Percentiles rank a stretch among this genome's conserved stretches.
Conservation (phyloP, 2,888 invertebrate genomes). For the Holacanthella duospinosa region DNA sequence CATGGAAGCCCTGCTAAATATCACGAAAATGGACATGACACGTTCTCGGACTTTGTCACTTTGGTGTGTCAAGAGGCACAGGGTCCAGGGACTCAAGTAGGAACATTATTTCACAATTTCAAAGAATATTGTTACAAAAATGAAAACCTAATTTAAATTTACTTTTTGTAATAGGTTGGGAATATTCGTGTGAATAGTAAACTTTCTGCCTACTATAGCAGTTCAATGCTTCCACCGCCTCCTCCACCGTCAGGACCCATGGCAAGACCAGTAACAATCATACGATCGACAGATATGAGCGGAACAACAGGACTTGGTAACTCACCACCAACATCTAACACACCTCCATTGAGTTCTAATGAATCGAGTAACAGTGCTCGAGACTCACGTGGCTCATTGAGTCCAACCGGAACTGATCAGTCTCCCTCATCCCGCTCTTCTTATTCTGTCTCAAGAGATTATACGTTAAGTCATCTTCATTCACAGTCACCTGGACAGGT, state of each 20-base stretch:
- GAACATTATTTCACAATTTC: no score
- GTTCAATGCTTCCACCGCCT: slow-evolving; percentile 87
- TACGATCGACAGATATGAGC: slow-evolving; percentile 62
- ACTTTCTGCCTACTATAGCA: slow-evolving; percentile 71
- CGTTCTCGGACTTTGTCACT: slow-evolving; percentile 89
- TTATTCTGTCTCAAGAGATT: slow-evolving; percentile 51
- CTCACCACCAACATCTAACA: slow-evolving; percentile 52
- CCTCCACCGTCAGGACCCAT: slow-evolving; percentile 77
- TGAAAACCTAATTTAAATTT: background rate
- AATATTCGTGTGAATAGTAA: slow-evolving; percentile 42
- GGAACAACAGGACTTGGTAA: slow-evolving; percentile 27
- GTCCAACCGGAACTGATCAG: slow-evolving; percentile 34
- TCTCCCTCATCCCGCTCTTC: slow-evolving; percentile 38
- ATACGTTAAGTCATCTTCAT: slow-evolving; percentile 87
- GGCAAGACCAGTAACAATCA: slow-evolving; percentile 92
- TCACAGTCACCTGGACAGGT: slow-evolving; percentile 70
- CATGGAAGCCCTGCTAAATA: slow-evolving; percentile 52
- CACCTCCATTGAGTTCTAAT: slow-evolving; percentile 45
- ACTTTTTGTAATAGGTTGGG: slow-evolving; percentile 20
- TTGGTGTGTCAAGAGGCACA: slow-evolving; percentile 92
- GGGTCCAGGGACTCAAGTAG: slow-evolving; percentile 40
- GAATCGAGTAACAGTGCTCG: slow-evolving; percentile 43
- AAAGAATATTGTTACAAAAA: background rate
- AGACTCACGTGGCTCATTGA: slow-evolving; percentile 37
- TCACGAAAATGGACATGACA: slow-evolving; percentile 71